Percentiles rank a stretch among this genome's conserved stretches.
Evolutionary conservation across 2,888 invertebrate genomes (phyloP).

Genomic region (Allophyes oxyacanthae): DNA sequence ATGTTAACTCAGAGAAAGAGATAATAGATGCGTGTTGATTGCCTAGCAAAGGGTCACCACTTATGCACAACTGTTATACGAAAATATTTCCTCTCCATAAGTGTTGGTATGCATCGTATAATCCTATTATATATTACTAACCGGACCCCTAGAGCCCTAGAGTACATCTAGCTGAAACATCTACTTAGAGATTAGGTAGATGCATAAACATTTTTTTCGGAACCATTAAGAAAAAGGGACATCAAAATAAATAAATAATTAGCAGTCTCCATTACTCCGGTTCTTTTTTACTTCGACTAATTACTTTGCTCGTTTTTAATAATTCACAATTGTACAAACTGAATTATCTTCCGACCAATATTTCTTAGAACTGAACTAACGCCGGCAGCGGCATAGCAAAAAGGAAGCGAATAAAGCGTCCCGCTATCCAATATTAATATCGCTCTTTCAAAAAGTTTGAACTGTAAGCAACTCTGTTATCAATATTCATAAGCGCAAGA

Average conservation of each 20-base stretch:
- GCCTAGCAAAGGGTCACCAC: background rate
- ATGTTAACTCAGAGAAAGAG: too few relatives aligned
- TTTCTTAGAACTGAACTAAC: conserved; percentile 42
- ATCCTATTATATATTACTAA: too few relatives aligned
- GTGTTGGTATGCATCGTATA: too few relatives aligned
- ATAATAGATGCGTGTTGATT: too few relatives aligned
- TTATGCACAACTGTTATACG: background rate
- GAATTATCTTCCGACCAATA: conserved; percentile 34
- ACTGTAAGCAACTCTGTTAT: conserved; percentile 78
- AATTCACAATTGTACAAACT: conserved; percentile 13
- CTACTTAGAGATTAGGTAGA: too few relatives aligned
- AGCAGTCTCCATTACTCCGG: conserved; percentile 2
- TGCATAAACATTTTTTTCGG: background rate
- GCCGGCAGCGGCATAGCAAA: conserved; percentile 49
- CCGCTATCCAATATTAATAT: conserved; percentile 75
- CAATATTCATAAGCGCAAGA: conserved; percentile 87
- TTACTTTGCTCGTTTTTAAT: conserved; percentile 7
- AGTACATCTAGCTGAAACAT: too few relatives aligned
- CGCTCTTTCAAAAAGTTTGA: conserved; percentile 79
- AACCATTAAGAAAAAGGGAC: background rate
- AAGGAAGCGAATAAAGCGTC: conserved; percentile 65
- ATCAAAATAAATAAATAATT: conserved; percentile 5
- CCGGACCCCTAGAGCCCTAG: too few relatives aligned
- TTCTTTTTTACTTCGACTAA: conserved; percentile 5
- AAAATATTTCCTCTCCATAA: background rate